Evolutionary conservation across 2,888 invertebrate genomes (phyloP).

Genomic region (Apoda limacodes): DNA sequence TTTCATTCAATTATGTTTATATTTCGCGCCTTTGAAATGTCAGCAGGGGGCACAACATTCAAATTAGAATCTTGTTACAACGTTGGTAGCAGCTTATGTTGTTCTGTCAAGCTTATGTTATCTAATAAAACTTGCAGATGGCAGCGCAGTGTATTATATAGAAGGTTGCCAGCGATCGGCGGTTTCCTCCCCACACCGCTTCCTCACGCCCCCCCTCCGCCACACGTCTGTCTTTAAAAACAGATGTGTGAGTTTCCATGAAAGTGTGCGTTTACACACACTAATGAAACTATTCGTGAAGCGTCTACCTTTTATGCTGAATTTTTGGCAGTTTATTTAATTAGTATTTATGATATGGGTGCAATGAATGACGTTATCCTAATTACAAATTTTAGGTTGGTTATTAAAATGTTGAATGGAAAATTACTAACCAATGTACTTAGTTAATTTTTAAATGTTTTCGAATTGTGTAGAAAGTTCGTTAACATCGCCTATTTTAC

Average conservation of each 20-base stretch:
- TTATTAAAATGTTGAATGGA: too few species aligned
- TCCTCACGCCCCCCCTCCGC: slow-evolving; percentile 13
- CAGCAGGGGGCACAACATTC: slow-evolving; percentile 47
- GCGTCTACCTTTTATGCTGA: too few species aligned
- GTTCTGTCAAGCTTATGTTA: slow-evolving; percentile 60
- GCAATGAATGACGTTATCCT: too few species aligned
- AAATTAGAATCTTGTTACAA: slow-evolving; percentile 37
- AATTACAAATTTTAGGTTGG: too few species aligned
- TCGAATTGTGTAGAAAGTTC: too few species aligned
- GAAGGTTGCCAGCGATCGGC: slow-evolving; percentile 38
- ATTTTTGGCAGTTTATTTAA: too few species aligned
- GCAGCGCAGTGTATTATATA: slow-evolving; percentile 64
- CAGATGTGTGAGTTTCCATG: slow-evolving; percentile 21
- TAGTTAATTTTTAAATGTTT: too few species aligned
- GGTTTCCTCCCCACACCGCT: slow-evolving; percentile 24
- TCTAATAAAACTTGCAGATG: slow-evolving; percentile 68
- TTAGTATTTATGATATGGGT: too few species aligned
- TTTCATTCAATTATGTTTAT: slow-evolving; percentile 35
- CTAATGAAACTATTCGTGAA: slow-evolving; percentile 23
- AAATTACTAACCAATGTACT: too few species aligned
- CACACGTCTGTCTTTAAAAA: too few species aligned
- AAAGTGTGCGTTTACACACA: slow-evolving; percentile 29
- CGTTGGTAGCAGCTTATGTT: slow-evolving; percentile 54
- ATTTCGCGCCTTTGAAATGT: slow-evolving; percentile 41
- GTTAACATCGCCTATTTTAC: too few species aligned